phyloP scores from a whole-genome alignment of 2,113 vertebrate genomes.

The mouse (Mus musculus) region DNA sequence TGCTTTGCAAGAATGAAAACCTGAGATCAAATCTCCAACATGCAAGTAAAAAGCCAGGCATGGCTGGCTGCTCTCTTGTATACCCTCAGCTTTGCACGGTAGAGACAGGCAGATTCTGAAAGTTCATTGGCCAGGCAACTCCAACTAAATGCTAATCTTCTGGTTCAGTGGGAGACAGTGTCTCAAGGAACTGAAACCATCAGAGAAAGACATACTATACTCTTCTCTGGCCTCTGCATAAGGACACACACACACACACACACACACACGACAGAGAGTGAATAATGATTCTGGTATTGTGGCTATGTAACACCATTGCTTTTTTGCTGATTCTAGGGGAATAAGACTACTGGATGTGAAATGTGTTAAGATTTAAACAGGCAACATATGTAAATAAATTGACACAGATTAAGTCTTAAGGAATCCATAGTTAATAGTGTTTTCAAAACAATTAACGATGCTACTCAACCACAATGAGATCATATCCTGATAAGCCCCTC shows the following conservation, averaged over 20 bases:
- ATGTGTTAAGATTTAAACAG: not conserved
- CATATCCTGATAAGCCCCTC: not conserved
- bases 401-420: not conserved
- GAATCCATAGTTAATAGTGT: not conserved
- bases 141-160: not conserved
- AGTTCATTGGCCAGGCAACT: not conserved
- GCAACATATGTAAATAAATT: not conserved
- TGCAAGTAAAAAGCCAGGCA: not conserved
- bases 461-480: not conserved
- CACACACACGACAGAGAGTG: not conserved
- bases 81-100: too few relatives aligned
- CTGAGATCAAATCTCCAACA: not conserved
- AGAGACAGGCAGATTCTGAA: not conserved
- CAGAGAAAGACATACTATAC: not conserved
- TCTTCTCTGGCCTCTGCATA: not conserved
- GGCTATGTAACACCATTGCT: not conserved
- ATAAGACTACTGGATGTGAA: not conserved
- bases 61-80: too few relatives aligned
- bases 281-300: not conserved
- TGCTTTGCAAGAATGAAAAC: not conserved
- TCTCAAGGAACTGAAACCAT: not conserved
- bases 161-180: not conserved
- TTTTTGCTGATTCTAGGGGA: not conserved
- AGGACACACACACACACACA: not conserved
- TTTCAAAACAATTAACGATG: slow-evolving; percentile 41